Percentiles rank a stretch among this genome's conserved stretches.
phyloP scores from a whole-genome alignment of 2,888 invertebrate genomes.

The Thera britannica region DNA sequence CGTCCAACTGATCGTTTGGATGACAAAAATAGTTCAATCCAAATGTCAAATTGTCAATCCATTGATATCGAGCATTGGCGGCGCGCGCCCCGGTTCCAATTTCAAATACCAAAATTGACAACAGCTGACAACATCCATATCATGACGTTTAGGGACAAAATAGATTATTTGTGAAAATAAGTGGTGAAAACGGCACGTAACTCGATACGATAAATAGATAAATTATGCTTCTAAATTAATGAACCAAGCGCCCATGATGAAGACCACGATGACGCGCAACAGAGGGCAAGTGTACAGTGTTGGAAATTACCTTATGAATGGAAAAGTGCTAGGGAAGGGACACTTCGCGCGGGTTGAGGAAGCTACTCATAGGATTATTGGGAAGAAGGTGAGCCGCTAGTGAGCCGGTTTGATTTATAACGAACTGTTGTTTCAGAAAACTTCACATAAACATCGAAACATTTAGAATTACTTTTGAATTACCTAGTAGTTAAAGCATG shows the following conservation, averaged over 20 bases:
- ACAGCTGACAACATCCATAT: conserved; percentile 22
- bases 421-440: neutral
- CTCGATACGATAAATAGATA: conserved; percentile 34
- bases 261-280: conserved; percentile 63
- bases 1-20: conserved; percentile 39
- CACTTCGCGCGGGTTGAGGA: conserved; percentile 91
- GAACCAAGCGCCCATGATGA: conserved; percentile 56
- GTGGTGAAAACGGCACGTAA: conserved; percentile 25
- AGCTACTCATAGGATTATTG: conserved; percentile 88
- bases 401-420: conserved; percentile 52
- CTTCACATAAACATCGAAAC: no score
- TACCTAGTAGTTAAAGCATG: no score
- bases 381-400: conserved; percentile 87
- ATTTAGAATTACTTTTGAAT: no score
- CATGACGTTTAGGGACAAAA: conserved; percentile 40
- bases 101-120: conserved; percentile 32
- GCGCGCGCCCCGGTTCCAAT: conserved; percentile 30
- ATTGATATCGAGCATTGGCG: conserved; percentile 31
- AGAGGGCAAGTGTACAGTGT: conserved; percentile 83
- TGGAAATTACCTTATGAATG: conserved; percentile 90
- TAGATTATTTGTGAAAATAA: conserved; percentile 32
- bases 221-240: conserved; percentile 70
- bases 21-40: conserved; percentile 70
- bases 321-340: conserved; percentile 89
- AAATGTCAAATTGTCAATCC: conserved; percentile 59